Conservation (phyloP, 2,797 vertebrate genomes). For the Harpagifer antarcticus region DNA sequence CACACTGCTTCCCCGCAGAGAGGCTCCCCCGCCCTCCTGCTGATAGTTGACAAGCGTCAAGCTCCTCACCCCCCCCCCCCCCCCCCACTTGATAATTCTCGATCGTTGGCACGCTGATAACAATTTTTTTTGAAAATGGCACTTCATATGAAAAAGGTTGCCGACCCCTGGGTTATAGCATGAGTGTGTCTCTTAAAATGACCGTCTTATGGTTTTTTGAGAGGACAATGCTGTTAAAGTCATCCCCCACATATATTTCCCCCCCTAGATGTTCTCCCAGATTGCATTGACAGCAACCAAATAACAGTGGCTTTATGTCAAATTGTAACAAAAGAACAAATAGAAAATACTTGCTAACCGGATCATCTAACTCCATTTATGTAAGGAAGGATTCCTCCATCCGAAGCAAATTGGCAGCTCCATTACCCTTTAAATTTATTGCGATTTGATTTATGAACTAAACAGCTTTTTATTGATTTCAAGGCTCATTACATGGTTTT, state of each 20-base stretch:
- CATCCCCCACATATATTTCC: background rate
- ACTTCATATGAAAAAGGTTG: too few species aligned
- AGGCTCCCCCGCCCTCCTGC: too few species aligned
- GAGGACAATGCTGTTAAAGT: conserved; percentile 1
- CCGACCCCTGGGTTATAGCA: conserved; percentile 13
- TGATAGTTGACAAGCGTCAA: too few species aligned
- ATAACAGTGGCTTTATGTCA: conserved; percentile 1
- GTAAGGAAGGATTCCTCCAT: conserved; percentile 34
- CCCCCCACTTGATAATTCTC: too few species aligned
- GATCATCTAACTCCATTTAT: conserved; percentile 12
- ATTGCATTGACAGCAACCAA: background rate
- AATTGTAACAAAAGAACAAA: background rate
- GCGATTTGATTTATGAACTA: conserved; percentile 42
- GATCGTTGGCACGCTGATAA: too few species aligned
- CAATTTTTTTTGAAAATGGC: too few species aligned
- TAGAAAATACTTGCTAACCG: background rate
- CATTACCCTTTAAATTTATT: conserved; percentile 47
- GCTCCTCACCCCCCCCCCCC: too few species aligned
- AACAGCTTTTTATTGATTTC: conserved; percentile 61
- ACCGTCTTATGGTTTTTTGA: background rate
- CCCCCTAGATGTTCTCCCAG: background rate
- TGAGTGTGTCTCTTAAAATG: background rate
- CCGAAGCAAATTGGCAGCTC: conserved; percentile 34
- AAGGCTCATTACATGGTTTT: conserved; percentile 54
- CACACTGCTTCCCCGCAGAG: too few species aligned